Conservation (phyloP, 2,113 vertebrate species). For the Solea senegalensis region DNA sequence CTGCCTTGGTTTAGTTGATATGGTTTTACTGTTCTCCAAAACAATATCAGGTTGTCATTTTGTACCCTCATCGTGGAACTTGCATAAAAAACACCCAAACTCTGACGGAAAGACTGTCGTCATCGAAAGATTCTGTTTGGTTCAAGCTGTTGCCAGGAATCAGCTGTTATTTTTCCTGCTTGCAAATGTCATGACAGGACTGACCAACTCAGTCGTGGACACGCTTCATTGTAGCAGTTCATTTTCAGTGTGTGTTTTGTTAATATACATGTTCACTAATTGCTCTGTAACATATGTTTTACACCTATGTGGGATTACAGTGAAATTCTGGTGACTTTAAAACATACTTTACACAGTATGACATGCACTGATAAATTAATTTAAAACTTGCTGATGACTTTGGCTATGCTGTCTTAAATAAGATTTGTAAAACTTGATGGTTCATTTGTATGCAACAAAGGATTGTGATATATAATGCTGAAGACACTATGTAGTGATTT, state of each 20-base stretch:
- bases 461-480: background rate
- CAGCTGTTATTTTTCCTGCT: constrained; percentile 92
- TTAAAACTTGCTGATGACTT: background rate
- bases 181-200: constrained; percentile 90
- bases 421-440: background rate
- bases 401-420: background rate
- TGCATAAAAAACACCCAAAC: constrained; percentile 20
- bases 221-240: constrained; percentile 82
- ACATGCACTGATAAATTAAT: background rate
- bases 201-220: constrained; percentile 87
- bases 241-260: constrained; percentile 81
- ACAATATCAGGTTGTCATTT: constrained; percentile 74
- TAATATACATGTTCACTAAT: constrained; percentile 90
- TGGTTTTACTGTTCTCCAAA: constrained; percentile 85
- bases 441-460: background rate
- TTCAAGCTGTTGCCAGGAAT: constrained; percentile 91
- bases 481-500: background rate
- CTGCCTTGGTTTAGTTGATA: constrained; percentile 80
- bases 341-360: background rate
- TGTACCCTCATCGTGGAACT: constrained; percentile 86
- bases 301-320: constrained; percentile 83
- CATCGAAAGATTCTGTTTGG: constrained; percentile 78
- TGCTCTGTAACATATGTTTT: constrained; percentile 84
- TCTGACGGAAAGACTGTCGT: constrained; percentile 18
- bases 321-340: constrained; percentile 88